phyloP scores from a whole-genome alignment of 1,140 invertebrate genomes.

The Drosophila punjabiensis region DNA sequence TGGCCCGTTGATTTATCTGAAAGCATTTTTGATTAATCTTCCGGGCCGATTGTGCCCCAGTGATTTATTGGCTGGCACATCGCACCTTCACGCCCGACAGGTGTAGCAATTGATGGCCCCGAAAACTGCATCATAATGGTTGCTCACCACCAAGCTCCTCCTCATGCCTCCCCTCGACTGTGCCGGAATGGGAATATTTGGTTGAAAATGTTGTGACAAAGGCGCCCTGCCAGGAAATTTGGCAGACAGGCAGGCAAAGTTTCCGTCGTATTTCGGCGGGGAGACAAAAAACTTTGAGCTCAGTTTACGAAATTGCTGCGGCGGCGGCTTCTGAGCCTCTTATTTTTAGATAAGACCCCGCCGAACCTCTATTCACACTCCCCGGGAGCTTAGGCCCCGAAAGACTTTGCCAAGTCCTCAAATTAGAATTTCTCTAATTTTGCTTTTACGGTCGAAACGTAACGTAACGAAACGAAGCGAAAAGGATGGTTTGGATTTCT shows the following conservation, averaged over 20 bases:
- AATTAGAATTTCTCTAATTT: constrained; percentile 53
- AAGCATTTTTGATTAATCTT: constrained; percentile 69
- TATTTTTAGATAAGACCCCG: constrained; percentile 71
- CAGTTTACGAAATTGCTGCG: constrained; percentile 61
- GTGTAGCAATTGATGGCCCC: constrained; percentile 55
- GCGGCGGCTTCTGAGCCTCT: constrained; percentile 42
- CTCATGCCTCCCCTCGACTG: neutral
- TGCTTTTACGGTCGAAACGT: constrained; percentile 1
- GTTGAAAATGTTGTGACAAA: constrained; percentile 43
- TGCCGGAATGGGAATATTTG: constrained; percentile 8
- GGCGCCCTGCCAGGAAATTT: constrained; percentile 56
- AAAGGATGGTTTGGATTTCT: constrained; percentile 6
- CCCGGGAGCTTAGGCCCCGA: constrained; percentile 8
- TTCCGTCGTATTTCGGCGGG: constrained; percentile 24
- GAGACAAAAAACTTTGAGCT: constrained; percentile 60
- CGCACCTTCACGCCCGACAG: constrained; percentile 35
- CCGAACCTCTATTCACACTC: constrained; percentile 24
- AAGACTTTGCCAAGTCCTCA: constrained; percentile 45
- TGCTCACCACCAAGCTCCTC: neutral
- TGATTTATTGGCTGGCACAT: constrained; percentile 63
- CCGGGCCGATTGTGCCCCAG: constrained; percentile 30
- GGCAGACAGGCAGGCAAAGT: constrained; percentile 60
- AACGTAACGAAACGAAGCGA: neutral
- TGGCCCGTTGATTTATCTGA: constrained; percentile 43
- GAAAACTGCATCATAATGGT: constrained; percentile 53